These are phyloP conservation scores for Cephalopholis sonnerati DNA, from an alignment of 2,113 vertebrate genomes.

Conservation along the genomic window DNA sequence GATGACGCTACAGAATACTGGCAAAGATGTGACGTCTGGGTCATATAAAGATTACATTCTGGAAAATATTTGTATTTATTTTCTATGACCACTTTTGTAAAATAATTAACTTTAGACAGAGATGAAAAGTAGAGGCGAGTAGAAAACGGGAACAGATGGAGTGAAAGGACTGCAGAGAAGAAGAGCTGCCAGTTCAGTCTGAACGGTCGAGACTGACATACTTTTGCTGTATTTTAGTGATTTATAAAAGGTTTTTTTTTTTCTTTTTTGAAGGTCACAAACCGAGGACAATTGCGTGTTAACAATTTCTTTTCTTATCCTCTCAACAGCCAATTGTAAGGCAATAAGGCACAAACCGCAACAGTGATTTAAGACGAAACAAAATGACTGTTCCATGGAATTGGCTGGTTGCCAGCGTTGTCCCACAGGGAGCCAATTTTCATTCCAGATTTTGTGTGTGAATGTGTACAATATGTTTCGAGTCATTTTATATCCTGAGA, in stretches of 20 bases:
- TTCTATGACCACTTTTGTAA: conserved; percentile 84
- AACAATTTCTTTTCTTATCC: conserved; percentile 65
- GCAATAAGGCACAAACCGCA: conserved; percentile 79
- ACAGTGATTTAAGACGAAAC: conserved; percentile 69
- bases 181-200: conserved; percentile 52
- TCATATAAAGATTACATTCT: conserved; percentile 55
- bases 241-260: conserved; percentile 47
- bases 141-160: conserved; percentile 34
- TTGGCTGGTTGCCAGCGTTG: conserved; percentile 59
- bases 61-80: conserved; percentile 84
- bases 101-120: conserved; percentile 63
- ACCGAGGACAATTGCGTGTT: conserved; percentile 66
- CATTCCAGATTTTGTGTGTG: conserved; percentile 73
- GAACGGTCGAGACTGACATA: conserved; percentile 61
- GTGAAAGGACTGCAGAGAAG: conserved; percentile 46
- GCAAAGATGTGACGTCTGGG: conserved; percentile 45
- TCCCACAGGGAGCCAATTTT: conserved; percentile 66
- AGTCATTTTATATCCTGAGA: conserved; percentile 68
- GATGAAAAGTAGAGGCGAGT: conserved; percentile 26
- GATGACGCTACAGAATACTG: conserved; percentile 43
- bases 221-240: conserved; percentile 75
- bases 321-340: conserved; percentile 68
- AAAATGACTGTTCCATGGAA: conserved; percentile 72
- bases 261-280: conserved; percentile 58
- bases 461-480: conserved; percentile 73